These are phyloP conservation scores for Dilophus febrilis DNA, from an alignment of 2,888 invertebrate species.

Conservation along the genomic window DNA sequence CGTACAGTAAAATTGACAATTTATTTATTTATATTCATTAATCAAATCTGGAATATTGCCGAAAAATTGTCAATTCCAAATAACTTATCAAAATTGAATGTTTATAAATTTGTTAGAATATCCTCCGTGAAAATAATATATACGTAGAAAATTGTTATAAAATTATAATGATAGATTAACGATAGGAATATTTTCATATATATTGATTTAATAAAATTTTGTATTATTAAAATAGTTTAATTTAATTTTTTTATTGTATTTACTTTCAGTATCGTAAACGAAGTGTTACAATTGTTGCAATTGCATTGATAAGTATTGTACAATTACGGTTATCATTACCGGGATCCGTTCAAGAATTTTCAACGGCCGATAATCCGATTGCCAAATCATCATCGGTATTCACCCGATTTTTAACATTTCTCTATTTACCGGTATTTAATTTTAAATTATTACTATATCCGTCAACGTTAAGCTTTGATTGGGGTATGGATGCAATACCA, in stretches of 20 bases:
- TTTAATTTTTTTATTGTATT: constrained; percentile 15
- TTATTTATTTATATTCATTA: too few species aligned
- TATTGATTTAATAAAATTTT: too few species aligned
- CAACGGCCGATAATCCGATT: constrained; percentile 90
- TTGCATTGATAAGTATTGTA: constrained; percentile 49
- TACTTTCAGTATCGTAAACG: constrained; percentile 55
- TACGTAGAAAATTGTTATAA: too few species aligned
- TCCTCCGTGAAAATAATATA: too few species aligned
- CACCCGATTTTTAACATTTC: constrained; percentile 75
- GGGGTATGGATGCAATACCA: constrained; percentile 96
- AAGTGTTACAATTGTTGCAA: constrained; percentile 48
- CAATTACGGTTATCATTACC: constrained; percentile 64
- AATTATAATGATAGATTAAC: too few species aligned
- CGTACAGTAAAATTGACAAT: too few species aligned
- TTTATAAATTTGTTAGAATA: too few species aligned
- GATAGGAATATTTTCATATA: too few species aligned
- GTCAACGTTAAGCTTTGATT: constrained; percentile 82
- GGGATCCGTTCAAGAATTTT: constrained; percentile 61
- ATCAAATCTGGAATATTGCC: too few species aligned
- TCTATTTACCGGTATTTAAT: constrained; percentile 83
- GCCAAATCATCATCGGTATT: constrained; percentile 67
- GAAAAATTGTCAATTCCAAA: too few species aligned
- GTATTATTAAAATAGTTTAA: too few species aligned
- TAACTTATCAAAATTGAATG: too few species aligned
- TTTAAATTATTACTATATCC: constrained; percentile 76